Conservation (phyloP, 2,797 vertebrate genomes). For the Alectoris magna region DNA sequence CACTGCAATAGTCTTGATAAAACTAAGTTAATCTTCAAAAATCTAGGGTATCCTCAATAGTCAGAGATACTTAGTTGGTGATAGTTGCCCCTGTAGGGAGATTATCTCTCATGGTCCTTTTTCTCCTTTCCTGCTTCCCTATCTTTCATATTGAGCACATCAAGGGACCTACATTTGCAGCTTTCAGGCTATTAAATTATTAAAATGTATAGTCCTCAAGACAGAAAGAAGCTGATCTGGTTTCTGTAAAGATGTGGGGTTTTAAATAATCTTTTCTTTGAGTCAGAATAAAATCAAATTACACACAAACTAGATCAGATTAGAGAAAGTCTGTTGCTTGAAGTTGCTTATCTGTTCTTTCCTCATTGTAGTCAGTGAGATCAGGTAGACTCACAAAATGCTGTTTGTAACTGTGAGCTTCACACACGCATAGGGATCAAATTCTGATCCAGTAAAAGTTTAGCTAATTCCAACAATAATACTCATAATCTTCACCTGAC, state of each 20-base stretch:
- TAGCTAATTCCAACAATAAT: constrained; percentile 16
- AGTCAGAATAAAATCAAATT: constrained; percentile 67
- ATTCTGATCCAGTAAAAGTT: constrained; percentile 10
- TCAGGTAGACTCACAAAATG: not conserved
- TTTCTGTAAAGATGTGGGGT: constrained; percentile 20
- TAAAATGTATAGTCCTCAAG: constrained; percentile 40
- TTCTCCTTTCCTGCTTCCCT: not conserved
- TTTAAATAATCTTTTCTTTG: constrained; percentile 22
- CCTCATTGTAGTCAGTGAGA: constrained; percentile 10
- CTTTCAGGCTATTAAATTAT: constrained; percentile 41
- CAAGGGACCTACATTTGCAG: not conserved
- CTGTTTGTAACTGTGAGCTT: constrained; percentile 4
- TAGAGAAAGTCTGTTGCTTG: constrained; percentile 52
- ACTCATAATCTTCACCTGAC: constrained; percentile 23
- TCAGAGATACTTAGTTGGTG: not conserved
- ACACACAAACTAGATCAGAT: constrained; percentile 53
- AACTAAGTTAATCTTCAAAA: not conserved
- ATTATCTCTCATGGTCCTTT: not conserved
- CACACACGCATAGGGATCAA: not conserved
- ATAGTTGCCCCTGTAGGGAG: not conserved
- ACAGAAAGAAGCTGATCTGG: constrained; percentile 49
- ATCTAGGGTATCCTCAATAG: not conserved
- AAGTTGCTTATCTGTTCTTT: constrained; percentile 49
- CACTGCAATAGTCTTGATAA: not conserved
- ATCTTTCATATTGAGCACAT: constrained; percentile 68